phyloP scores from a whole-genome alignment of 1,140 invertebrate species.

The Ridgeia piscesae region DNA sequence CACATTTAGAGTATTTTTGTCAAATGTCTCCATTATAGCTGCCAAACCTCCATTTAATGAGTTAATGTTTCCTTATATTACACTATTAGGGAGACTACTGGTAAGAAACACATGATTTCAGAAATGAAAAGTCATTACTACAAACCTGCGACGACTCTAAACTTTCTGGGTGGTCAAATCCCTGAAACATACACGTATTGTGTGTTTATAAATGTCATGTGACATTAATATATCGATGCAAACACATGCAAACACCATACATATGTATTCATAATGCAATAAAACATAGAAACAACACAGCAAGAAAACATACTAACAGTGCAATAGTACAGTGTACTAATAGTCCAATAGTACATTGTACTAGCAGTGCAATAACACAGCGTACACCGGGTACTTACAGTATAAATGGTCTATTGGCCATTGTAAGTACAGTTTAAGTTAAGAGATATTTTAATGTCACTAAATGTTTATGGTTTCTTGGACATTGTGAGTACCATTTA shows the following conservation, averaged over 20 bases:
- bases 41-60: too few species aligned
- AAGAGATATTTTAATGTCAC: constrained; percentile 56
- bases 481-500: constrained; percentile 55
- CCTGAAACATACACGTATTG: neutral
- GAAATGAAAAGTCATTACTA: neutral
- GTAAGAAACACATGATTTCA: neutral
- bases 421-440: constrained; percentile 59
- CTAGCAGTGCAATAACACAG: neutral
- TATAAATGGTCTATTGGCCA: constrained; percentile 59
- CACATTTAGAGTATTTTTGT: too few species aligned
- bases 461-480: constrained; percentile 62
- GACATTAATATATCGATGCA: neutral
- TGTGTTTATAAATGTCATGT: neutral
- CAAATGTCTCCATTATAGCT: too few species aligned
- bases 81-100: too few species aligned
- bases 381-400: too few species aligned
- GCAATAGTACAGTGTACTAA: neutral
- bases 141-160: neutral
- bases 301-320: neutral
- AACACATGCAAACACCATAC: too few species aligned
- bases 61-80: too few species aligned
- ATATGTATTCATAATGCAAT: neutral
- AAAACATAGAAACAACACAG: neutral
- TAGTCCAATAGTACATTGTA: neutral
- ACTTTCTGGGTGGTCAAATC: neutral